A percentile compares a stretch with the other conserved stretches of the same genome.
phyloP scores from a whole-genome alignment of 1,140 invertebrate genomes.

The Macrosteles quadrilineatus region DNA sequence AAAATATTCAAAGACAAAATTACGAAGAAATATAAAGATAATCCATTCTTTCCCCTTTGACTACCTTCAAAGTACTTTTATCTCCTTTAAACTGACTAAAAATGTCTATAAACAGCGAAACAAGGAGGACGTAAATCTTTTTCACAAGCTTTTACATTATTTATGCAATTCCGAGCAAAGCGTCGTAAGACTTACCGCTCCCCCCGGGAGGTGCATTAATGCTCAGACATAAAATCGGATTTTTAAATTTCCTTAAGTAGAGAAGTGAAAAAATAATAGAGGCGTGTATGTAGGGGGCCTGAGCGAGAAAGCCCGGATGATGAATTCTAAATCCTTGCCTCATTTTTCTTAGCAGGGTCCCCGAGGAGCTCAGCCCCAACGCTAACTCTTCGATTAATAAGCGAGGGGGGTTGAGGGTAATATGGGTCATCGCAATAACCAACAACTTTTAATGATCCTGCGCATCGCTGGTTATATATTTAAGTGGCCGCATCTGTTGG shows the following conservation, averaged over 20 bases:
- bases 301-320: slow-evolving; percentile 21
- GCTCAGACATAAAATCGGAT: slow-evolving; percentile 7
- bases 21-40: too few relatives aligned
- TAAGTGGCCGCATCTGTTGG: neutral
- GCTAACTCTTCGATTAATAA: slow-evolving; percentile 28
- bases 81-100: too few relatives aligned
- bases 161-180: slow-evolving; percentile 11
- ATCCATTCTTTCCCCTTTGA: too few relatives aligned
- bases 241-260: slow-evolving; percentile 23
- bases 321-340: slow-evolving; percentile 28
- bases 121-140: neutral
- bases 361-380: slow-evolving; percentile 11
- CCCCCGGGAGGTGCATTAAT: slow-evolving; percentile 6
- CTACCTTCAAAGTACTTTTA: too few relatives aligned
- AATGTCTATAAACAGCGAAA: neutral
- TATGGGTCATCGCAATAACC: slow-evolving; percentile 10
- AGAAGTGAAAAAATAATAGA: slow-evolving; percentile 28
- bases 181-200: slow-evolving; percentile 9
- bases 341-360: slow-evolving; percentile 20
- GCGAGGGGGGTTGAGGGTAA: neutral
- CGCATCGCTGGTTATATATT: slow-evolving; percentile 13
- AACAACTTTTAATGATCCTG: slow-evolving; percentile 9
- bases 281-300: neutral
- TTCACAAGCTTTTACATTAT: slow-evolving; percentile 14
- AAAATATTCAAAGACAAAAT: too few relatives aligned